Conservation (phyloP, 1,140 invertebrate genomes). For the Drosophila pandora region DNA sequence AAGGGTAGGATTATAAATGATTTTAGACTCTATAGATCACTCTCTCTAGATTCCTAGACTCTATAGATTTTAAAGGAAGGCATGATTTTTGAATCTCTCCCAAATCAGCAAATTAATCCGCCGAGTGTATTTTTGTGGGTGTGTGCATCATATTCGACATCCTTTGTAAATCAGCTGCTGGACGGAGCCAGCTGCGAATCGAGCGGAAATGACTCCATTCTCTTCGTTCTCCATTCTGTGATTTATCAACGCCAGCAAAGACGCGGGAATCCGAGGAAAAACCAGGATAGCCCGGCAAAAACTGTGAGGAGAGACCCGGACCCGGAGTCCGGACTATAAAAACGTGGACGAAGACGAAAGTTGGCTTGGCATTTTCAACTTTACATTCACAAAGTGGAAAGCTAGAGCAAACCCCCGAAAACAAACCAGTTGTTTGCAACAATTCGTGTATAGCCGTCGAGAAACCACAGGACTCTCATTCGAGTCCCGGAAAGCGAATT, state of each 20-base stretch:
- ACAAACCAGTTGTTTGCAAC: slow-evolving; percentile 6
- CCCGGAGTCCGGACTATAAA: not conserved
- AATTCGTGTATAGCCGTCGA: slow-evolving; percentile 5
- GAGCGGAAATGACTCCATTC: slow-evolving; percentile 29
- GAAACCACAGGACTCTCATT: not conserved
- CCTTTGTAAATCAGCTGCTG: slow-evolving; percentile 54
- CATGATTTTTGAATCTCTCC: too few species aligned
- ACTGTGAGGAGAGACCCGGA: too few species aligned
- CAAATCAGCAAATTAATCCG: not conserved
- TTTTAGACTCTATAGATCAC: too few species aligned
- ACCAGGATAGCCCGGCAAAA: not conserved
- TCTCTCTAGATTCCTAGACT: too few species aligned
- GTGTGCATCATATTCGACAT: slow-evolving; percentile 60
- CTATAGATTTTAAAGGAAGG: too few species aligned
- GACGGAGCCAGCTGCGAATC: slow-evolving; percentile 24
- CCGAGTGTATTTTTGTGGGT: slow-evolving; percentile 6
- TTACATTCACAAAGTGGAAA: not conserved
- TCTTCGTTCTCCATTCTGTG: slow-evolving; percentile 7
- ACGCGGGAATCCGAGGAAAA: not conserved
- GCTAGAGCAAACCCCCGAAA: not conserved
- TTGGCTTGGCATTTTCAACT: slow-evolving; percentile 2
- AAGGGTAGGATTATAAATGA: too few species aligned
- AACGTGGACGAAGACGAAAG: not conserved
- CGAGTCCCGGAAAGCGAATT: slow-evolving; percentile 17
- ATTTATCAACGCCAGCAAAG: slow-evolving; percentile 24